Conservation (phyloP, 2,797 vertebrate genomes). For the Poeciliopsis infans region DNA sequence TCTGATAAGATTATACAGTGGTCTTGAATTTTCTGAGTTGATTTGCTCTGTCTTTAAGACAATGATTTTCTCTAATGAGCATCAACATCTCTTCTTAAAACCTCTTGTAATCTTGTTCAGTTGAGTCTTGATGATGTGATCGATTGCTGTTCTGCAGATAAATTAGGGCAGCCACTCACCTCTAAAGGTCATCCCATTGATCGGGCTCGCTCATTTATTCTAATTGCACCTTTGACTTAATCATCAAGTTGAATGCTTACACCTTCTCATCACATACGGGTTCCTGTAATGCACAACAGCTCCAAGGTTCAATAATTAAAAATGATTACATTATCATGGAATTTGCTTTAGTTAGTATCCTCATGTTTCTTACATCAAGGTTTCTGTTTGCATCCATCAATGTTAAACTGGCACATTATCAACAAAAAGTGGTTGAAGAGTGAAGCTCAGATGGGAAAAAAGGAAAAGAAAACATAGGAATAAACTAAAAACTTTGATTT, state of each 20-base stretch:
- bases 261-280: neutral
- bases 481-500: neutral
- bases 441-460: neutral
- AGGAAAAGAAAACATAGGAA: neutral
- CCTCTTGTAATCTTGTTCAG: neutral
- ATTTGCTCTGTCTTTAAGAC: neutral
- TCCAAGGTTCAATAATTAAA: neutral
- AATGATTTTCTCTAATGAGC: neutral
- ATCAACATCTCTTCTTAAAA: neutral
- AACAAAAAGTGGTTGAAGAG: neutral
- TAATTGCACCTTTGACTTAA: neutral
- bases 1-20: neutral
- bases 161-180: neutral
- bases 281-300: neutral
- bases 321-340: neutral
- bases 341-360: neutral
- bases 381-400: neutral
- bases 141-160: neutral
- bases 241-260: neutral
- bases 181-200: constrained; percentile 9
- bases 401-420: neutral
- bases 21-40: neutral
- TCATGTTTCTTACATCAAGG: neutral
- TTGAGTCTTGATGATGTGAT: neutral
- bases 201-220: neutral